Base-by-base conservation (phyloP, 2,888 invertebrate genomes). In the Oligia fasciuncula region DNA sequence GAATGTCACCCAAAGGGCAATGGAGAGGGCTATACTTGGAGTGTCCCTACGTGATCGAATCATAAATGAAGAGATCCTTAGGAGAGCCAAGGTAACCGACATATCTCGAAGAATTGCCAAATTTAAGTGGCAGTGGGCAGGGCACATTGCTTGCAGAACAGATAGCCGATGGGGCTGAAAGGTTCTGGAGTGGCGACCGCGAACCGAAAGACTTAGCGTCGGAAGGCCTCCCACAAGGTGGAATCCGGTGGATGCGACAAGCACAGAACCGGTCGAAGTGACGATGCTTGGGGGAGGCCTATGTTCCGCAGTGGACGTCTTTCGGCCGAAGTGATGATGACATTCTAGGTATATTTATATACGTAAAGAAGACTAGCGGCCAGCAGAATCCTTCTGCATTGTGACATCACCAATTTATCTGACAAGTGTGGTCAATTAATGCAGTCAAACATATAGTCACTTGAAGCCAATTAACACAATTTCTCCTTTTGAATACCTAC, bases 371-470 rank as follows among this genome's bases (percentile, higher is more conserved):
- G 9, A n/a, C 23, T 9, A 2, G 14, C 17, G 9, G n/a, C 17
- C n/a, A 68, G 46, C 11, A 29, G 11, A 29, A 46, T 49, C 3
- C 13, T 40, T 23, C 19, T n/a, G n/a, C n/a, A 60, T 60, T n/a
- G 60, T 60, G 6, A 23, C 5, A 65, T 40, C 35, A 62, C 3
- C 6, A n/a, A 49, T 74, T 76, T 40, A 5, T 49, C n/a, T n/a
- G 46, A 35, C 40, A 19, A 60, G n/a, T 74, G 40, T 40, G 3
- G n/a, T n/a, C n/a, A n/a, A n/a, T 74, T 62, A 62, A 76, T n/a
- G 49, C 19, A 29, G 29, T 40, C 13, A 49, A 40, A n/a, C 1
- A 23, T 49, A 19, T 29, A 14, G 23, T 17, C 13, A 46, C 17
- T 17, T 54, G 29, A 43, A 11, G 29, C 6, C 23, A 69, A 35